Evolutionary conservation across 1,140 invertebrate species (phyloP).

Genomic region (Leptinotarsa lineolata): DNA sequence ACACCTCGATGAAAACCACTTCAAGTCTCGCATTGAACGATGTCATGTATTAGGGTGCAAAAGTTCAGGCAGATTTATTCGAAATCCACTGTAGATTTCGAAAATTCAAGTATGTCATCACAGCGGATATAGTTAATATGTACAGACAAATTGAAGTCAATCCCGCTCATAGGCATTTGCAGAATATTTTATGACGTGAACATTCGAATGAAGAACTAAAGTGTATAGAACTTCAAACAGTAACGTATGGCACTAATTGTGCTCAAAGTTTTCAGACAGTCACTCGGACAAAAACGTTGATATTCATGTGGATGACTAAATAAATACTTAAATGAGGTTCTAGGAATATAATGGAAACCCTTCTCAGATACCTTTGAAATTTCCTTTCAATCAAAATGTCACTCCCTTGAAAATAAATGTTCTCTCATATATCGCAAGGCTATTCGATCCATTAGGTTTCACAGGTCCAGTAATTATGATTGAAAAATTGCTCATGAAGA

Average conservation of each 20-base stretch:
- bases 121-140: constrained; percentile 49
- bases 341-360: no score
- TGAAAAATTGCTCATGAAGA: constrained; percentile 34
- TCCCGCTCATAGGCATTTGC: constrained; percentile 48
- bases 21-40: constrained; percentile 45
- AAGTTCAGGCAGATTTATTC: constrained; percentile 42
- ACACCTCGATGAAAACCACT: constrained; percentile 38
- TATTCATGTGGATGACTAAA: no score
- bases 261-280: no score
- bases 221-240: constrained; percentile 45
- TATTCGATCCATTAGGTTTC: constrained; percentile 32
- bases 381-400: neutral
- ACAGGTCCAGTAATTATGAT: constrained; percentile 20
- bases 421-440: constrained; percentile 28
- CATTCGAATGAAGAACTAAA: constrained; percentile 23
- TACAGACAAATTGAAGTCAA: constrained; percentile 48
- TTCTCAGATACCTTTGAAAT: no score
- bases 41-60: constrained; percentile 39
- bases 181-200: constrained; percentile 53
- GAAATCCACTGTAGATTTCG: constrained; percentile 35
- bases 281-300: no score
- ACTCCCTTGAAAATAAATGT: constrained; percentile 28
- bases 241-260: constrained; percentile 50
- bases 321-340: no score
- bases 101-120: constrained; percentile 35